Evolutionary conservation across 2,888 invertebrate genomes (phyloP).

Genomic region (Hipparchia sbordonii): DNA sequence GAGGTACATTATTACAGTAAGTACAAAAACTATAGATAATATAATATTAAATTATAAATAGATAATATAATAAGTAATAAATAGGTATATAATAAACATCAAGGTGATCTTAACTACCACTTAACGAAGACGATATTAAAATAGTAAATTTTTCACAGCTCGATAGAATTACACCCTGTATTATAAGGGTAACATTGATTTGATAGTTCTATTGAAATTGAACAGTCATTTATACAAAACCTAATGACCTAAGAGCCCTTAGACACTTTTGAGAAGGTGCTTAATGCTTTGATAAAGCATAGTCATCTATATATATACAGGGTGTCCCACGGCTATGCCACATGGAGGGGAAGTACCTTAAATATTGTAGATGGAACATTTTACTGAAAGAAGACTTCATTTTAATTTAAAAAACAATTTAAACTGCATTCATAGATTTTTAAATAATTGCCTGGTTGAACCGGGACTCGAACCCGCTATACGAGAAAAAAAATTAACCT

Average conservation of each 20-base stretch:
- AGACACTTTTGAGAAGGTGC: not conserved
- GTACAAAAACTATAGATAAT: conserved; percentile 32
- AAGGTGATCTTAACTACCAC: conserved; percentile 21
- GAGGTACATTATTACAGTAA: conserved; percentile 19
- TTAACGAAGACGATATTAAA: conserved; percentile 22
- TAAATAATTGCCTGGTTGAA: no score
- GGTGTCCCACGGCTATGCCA: no score
- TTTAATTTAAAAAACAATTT: no score
- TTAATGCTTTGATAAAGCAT: not conserved
- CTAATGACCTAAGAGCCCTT: not conserved
- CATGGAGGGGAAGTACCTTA: no score
- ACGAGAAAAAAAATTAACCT: no score
- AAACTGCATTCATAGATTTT: no score
- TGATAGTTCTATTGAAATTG: conserved; percentile 10
- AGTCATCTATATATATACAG: no score
- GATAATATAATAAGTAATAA: not conserved
- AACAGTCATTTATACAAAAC: not conserved
- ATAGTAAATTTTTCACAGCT: conserved; percentile 35
- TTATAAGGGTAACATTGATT: conserved; percentile 18
- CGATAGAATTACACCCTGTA: conserved; percentile 32
- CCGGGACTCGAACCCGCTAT: no score
- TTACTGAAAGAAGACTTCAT: no score
- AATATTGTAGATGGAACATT: no score
- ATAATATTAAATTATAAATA: conserved; percentile 26
- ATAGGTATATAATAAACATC: conserved; percentile 29